Evolutionary conservation across 2,888 invertebrate species (phyloP).

Genomic region (Hirtodrosophila trivittata): DNA sequence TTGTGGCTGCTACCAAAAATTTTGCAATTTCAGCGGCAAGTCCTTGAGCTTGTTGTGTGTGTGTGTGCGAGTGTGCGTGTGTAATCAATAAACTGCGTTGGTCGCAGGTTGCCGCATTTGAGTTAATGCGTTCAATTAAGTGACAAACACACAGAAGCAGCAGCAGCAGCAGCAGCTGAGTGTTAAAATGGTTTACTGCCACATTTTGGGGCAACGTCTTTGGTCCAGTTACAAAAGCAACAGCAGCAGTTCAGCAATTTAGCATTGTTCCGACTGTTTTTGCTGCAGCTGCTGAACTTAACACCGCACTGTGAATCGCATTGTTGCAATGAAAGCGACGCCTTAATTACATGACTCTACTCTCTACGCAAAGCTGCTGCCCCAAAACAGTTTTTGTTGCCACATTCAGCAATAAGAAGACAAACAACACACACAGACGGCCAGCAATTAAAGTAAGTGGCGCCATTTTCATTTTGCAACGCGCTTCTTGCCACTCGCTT

Average conservation of each 20-base stretch:
- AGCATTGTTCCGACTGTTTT: background rate
- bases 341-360: slow-evolving; percentile 67
- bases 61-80: no score
- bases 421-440: background rate
- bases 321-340: slow-evolving; percentile 66
- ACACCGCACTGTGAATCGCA: slow-evolving; percentile 37
- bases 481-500: slow-evolving; percentile 36
- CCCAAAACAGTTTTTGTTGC: no score
- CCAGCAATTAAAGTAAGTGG: slow-evolving; percentile 75
- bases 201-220: slow-evolving; percentile 8
- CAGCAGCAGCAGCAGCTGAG: slow-evolving; percentile 11
- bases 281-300: slow-evolving; percentile 36
- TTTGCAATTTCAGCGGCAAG: slow-evolving; percentile 18
- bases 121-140: slow-evolving; percentile 73
- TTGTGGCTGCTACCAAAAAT: slow-evolving; percentile 33
- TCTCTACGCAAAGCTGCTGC: background rate
- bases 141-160: slow-evolving; percentile 41
- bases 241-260: slow-evolving; percentile 10
- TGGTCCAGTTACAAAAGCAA: slow-evolving; percentile 23
- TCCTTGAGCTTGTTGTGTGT: no score
- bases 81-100: slow-evolving; percentile 33
- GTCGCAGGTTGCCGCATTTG: slow-evolving; percentile 36
- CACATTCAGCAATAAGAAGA: background rate
- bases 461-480: slow-evolving; percentile 59
- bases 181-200: slow-evolving; percentile 21